Percentiles rank a stretch among this genome's conserved stretches.
Conservation (phyloP, 1,140 invertebrate species). For the Orchesella cincta region DNA sequence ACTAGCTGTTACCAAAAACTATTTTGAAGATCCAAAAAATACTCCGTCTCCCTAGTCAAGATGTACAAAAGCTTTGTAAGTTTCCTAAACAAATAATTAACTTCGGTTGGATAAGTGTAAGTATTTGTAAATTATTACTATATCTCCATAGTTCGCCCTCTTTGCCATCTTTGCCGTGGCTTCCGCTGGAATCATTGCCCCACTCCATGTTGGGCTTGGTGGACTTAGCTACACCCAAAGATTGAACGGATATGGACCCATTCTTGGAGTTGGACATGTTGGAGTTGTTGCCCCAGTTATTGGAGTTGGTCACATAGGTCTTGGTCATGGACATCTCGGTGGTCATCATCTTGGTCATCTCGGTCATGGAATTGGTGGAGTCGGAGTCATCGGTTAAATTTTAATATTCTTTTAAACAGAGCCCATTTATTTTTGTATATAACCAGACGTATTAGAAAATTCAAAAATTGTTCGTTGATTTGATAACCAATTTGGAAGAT, state of each 20-base stretch:
- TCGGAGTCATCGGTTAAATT: conserved; percentile 17
- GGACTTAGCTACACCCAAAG: conserved; percentile 7
- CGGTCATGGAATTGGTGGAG: neutral
- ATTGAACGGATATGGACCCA: conserved; percentile 6
- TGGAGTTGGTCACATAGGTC: conserved; percentile 10
- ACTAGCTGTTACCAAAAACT: too few relatives aligned
- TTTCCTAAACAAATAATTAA: too few relatives aligned
- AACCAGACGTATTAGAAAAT: too few relatives aligned
- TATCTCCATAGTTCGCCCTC: neutral
- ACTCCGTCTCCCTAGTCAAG: neutral
- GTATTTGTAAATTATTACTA: too few relatives aligned
- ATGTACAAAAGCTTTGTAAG: conserved; percentile 2
- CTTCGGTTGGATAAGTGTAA: too few relatives aligned
- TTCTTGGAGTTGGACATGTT: conserved; percentile 8
- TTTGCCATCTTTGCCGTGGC: neutral
- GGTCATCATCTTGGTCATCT: neutral
- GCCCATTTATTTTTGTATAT: conserved; percentile 11
- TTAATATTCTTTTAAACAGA: too few relatives aligned
- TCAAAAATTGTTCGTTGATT: too few relatives aligned
- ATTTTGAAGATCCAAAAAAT: neutral
- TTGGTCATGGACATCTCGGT: conserved; percentile 6
- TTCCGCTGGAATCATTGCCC: neutral
- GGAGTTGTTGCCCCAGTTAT: neutral
- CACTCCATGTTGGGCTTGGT: neutral
- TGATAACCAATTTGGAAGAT: too few relatives aligned